Base-by-base conservation (phyloP, 1,140 invertebrate genomes). In the Helicorthomorpha holstii region DNA sequence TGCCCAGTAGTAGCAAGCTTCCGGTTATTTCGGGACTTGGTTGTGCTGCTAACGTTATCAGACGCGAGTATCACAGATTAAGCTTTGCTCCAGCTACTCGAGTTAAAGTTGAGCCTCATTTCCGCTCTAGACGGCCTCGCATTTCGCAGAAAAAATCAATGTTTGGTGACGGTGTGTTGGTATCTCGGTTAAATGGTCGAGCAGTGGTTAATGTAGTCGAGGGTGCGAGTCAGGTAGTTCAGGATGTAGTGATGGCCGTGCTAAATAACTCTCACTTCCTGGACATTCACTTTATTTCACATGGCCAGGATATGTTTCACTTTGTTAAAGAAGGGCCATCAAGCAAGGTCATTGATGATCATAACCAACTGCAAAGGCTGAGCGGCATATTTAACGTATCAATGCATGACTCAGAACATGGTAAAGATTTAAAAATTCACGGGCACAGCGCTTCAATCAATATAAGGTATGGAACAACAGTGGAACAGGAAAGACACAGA, bases 361-460 rank as follows among this genome's bases (percentile, higher is more conserved):
- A 85, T 71, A 84, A 89, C 56, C 85, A 91, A 57, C 69, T 95
- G 21, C 73, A 81, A 48, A 70, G 88, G 26, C 68, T 92, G 1
- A 85, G 85, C 2, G 85, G 85, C 12, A 84, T 87, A 74, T 92
- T 95, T 58, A 96, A 96, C 66, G 84, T 95, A 23, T 86, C 89
- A 12, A 85, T 89, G 1, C 86, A 93, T 58, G 85, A 90, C 62
- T 43, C 50, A 3, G 82, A 81, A 44, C 84, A 89, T 0, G 76
- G 75, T 48, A 82, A 83, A 61, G 85, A 90, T 60, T 63, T 91
- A 16, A 72, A 86, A 7, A 72, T 95, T 0, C 84, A 89, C 63
- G 85, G 84, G 51, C 78, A 83, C 14, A 84, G 90, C 61, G 86
- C 88, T 2, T 81, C 85, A 0, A 80, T 96, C 0, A 89, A 93